Percentiles rank a stretch among this genome's conserved stretches.
Conservation (phyloP, 2,888 invertebrate genomes). For the Drosophila mettleri region DNA sequence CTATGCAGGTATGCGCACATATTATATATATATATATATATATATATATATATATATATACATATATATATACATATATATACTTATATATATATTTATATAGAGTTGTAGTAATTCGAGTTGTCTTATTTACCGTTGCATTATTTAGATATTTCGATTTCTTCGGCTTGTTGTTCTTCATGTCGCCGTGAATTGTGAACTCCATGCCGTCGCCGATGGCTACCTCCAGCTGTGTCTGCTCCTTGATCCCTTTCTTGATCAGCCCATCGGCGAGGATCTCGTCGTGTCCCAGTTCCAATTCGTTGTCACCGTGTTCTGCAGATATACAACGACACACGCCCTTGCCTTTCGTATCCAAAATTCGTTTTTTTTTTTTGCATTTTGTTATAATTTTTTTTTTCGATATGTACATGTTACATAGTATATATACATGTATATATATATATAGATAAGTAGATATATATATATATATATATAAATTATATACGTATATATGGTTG, state of each 20-base stretch:
- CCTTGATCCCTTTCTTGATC: slow-evolving; percentile 94
- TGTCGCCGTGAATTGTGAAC: slow-evolving; percentile 96
- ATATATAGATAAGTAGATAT: slow-evolving; percentile 12
- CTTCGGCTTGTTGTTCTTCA: slow-evolving; percentile 92
- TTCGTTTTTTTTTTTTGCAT: slow-evolving; percentile 56
- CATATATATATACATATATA: slow-evolving; percentile 35
- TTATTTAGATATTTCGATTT: slow-evolving; percentile 93
- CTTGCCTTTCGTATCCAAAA: slow-evolving; percentile 85
- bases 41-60: slow-evolving; percentile 24
- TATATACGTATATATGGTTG: slow-evolving; percentile 42
- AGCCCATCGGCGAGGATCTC: slow-evolving; percentile 93
- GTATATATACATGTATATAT: slow-evolving; percentile 38
- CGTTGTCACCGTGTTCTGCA: slow-evolving; percentile 89
- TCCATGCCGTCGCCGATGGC: slow-evolving; percentile 97
- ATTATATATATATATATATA: slow-evolving; percentile 34
- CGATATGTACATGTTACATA: slow-evolving; percentile 56
- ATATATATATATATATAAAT: slow-evolving; percentile 20
- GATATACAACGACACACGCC: slow-evolving; percentile 88
- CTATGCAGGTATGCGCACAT: too few species aligned
- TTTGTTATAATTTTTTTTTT: slow-evolving; percentile 38
- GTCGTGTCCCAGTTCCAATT: slow-evolving; percentile 88
- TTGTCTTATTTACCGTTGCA: slow-evolving; percentile 87
- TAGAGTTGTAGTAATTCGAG: slow-evolving; percentile 38
- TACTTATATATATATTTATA: slow-evolving; percentile 15
- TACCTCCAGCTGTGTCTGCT: slow-evolving; percentile 95